Evolutionary conservation across 2,797 vertebrate genomes (phyloP).

Genomic region (Podarcis lilfordi): DNA sequence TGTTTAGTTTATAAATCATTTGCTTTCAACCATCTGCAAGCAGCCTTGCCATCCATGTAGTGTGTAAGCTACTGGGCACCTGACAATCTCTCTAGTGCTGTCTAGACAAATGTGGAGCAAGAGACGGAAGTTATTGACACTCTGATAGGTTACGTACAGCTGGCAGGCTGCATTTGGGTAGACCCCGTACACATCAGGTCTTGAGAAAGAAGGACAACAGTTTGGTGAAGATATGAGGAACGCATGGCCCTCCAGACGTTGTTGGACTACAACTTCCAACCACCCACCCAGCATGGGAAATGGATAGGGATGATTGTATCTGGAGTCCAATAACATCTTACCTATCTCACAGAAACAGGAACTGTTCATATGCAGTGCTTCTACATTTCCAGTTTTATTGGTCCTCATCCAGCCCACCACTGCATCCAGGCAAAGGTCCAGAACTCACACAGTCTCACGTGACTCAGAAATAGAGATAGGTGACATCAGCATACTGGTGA

Average conservation of each 20-base stretch:
- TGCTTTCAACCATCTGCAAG: not conserved
- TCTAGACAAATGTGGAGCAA: too few relatives aligned
- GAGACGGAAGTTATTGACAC: not conserved
- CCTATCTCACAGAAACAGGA: too few relatives aligned
- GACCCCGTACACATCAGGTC: not conserved
- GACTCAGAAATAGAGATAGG: too few relatives aligned
- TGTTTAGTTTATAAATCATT: not conserved
- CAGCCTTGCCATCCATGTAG: not conserved
- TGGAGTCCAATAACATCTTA: too few relatives aligned
- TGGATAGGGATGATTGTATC: too few relatives aligned
- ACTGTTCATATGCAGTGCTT: too few relatives aligned
- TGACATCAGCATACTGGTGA: too few relatives aligned
- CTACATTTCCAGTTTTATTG: too few relatives aligned
- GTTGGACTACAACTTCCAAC: not conserved
- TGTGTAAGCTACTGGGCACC: not conserved
- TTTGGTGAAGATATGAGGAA: not conserved
- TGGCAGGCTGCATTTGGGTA: not conserved
- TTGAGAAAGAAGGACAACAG: not conserved
- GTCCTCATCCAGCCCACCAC: too few relatives aligned
- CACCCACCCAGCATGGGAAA: not conserved
- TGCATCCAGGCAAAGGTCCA: too few relatives aligned
- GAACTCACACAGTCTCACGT: too few relatives aligned
- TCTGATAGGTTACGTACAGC: not conserved
- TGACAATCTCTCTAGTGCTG: not conserved
- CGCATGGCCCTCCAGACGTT: not conserved